These are phyloP conservation scores for Desmodus rotundus DNA, from an alignment of 2,113 vertebrate species.

Conservation along the genomic window DNA sequence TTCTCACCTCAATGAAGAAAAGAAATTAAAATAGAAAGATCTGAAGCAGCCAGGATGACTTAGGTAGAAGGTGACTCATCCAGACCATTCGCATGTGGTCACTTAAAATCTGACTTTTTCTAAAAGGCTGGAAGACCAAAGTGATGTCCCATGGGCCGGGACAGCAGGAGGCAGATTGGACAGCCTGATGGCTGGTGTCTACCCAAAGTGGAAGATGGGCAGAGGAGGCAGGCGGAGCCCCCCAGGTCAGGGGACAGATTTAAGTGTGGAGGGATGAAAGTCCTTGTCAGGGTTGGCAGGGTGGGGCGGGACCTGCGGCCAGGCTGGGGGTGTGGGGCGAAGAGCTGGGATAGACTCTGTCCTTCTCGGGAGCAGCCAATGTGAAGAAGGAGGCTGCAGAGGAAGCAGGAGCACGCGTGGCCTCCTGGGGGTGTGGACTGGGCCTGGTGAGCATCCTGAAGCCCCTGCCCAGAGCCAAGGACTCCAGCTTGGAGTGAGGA, in stretches of 20 bases:
- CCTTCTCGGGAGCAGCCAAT: not conserved
- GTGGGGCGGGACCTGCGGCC: not conserved
- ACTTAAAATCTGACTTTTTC: not conserved
- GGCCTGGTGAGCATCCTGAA: not conserved
- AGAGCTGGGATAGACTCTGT: accelerated
- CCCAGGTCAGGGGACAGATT: not conserved
- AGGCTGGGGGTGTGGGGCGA: accelerated
- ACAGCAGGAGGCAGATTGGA: not conserved
- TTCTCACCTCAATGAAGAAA: not conserved
- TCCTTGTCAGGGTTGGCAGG: not conserved
- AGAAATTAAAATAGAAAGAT: not conserved
- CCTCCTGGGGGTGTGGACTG: not conserved
- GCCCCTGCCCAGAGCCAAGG: not conserved
- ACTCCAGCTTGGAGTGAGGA: not conserved
- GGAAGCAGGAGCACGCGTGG: accelerated
- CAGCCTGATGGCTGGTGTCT: not conserved
- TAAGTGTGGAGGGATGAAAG: not conserved
- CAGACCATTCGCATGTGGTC: not conserved
- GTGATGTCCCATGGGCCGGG: accelerated
- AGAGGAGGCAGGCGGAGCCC: accelerated
- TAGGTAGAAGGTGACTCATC: not conserved
- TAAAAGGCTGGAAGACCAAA: not conserved
- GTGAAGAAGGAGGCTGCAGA: not conserved
- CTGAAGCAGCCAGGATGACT: not conserved
- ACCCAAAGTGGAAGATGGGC: accelerated